Evolutionary conservation across 2,888 invertebrate genomes (phyloP), one percentile per base, ranked within the genome.

Genomic region (Minunthozetes semirufus): DNA sequence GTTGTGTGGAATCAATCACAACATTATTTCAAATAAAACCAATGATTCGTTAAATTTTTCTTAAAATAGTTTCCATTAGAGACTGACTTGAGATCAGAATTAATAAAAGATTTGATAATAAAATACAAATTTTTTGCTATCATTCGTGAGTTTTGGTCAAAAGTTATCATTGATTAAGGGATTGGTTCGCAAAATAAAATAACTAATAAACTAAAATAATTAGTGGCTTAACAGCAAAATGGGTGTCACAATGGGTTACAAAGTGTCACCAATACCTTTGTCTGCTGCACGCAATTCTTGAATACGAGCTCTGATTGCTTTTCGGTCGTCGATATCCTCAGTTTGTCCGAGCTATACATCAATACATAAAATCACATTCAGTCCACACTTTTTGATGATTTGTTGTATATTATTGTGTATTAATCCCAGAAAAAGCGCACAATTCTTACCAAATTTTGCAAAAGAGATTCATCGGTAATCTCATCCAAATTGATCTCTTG

Each of bases 271-370:
- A 81, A 82, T 86, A 93, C 93, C 92, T 89, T 90, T 90, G 84
- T 90, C 89, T 86, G 90, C 90, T 81, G 92, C 91, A 89, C 92
- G 90, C 82, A 93, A 88, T 83, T 89, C 87, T 81, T 90, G 88
- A 81, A 93, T 87, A 84, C 92, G 88, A 81, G 89, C 88, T 83
- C 93, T 87, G 82, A 93, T 88, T 80, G 88, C 87, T 81, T 91
- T 89, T 81, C 92, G 88, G 84, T 91, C 91, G 84, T 93, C 93
- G 90, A 92, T 92, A 83, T 91, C 91, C 80, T 88, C 89, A 83
- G 91, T 89, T 84, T 89, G 88, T 84, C 91, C 91, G 86, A 93
- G 87, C 93, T 93, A 80, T 22, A n/a, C 79, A 79, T 38, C 42
- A 76, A 56, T 56, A 22, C 22, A 19, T 42, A 78, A 13, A 72